These are phyloP conservation scores for Chaetorhynchus papuensis DNA, from an alignment of 2,113 vertebrate species.

Conservation along the genomic window DNA sequence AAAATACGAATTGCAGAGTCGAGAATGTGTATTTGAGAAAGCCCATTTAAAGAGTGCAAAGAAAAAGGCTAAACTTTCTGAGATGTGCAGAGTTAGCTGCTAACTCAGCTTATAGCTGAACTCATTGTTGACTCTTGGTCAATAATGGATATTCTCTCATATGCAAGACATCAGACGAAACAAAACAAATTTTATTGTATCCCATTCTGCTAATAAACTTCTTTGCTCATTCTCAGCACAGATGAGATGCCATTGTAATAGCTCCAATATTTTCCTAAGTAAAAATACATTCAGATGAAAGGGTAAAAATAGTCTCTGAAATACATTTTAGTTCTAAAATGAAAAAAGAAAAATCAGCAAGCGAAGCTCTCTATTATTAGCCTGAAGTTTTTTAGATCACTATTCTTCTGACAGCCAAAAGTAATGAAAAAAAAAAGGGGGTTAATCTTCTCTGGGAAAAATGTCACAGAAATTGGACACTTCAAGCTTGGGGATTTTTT, in stretches of 20 bases:
- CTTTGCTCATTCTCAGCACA: not conserved
- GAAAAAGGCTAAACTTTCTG: not conserved
- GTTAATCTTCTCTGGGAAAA: not conserved
- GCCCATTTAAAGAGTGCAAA: not conserved
- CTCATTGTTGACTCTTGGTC: not conserved
- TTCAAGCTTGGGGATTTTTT: not conserved
- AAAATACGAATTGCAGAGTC: not conserved
- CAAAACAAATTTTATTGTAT: not conserved
- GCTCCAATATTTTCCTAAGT: not conserved
- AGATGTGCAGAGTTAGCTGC: not conserved
- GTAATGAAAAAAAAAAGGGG: not conserved
- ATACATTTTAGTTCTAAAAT: not conserved
- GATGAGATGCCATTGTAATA: not conserved
- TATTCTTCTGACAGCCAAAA: not conserved
- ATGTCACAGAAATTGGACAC: not conserved
- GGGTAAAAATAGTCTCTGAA: not conserved
- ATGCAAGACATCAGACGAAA: not conserved
- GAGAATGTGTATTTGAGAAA: not conserved
- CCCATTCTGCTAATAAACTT: not conserved
- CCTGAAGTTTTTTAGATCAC: not conserved
- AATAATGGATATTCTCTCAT: not conserved
- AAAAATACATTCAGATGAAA: not conserved
- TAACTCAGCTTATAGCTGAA: not conserved
- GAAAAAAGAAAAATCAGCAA: not conserved
- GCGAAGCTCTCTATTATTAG: not conserved